phyloP scores from a whole-genome alignment of 2,888 invertebrate species.

The Empis livida region DNA sequence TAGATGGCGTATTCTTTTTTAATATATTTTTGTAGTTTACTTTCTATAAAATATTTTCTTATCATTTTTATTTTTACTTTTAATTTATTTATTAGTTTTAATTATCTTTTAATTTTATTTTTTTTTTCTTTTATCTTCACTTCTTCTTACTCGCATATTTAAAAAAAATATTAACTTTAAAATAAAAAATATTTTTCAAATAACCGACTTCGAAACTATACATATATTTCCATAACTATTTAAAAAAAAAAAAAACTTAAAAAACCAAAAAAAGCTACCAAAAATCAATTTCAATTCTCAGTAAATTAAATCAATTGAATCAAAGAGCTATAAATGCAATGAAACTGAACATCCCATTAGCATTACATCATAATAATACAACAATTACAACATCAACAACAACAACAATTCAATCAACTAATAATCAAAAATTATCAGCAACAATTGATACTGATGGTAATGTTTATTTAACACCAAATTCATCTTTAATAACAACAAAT shows the following conservation, averaged over 20 bases:
- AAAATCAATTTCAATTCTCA: conserved; percentile 37
- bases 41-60: too few relatives aligned
- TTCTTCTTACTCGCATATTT: too few relatives aligned
- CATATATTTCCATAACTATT: conserved; percentile 10
- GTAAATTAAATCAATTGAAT: conserved; percentile 37
- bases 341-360: conserved; percentile 31
- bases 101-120: conserved; percentile 1
- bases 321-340: conserved; percentile 32
- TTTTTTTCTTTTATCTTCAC: neutral
- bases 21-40: too few relatives aligned
- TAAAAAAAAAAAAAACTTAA: conserved; percentile 11
- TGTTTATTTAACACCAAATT: conserved; percentile 32
- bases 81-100: conserved; percentile 5
- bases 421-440: conserved; percentile 6
- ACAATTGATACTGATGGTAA: conserved; percentile 17
- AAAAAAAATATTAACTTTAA: too few relatives aligned
- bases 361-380: conserved; percentile 16
- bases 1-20: too few relatives aligned
- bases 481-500: conserved; percentile 20
- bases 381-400: conserved; percentile 6
- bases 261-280: conserved; percentile 25
- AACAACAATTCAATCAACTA: conserved; percentile 3
- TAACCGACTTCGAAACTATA: neutral
- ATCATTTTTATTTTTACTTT: too few relatives aligned
- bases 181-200: too few relatives aligned